Evolutionary conservation across 2,113 vertebrate genomes (phyloP).

Genomic region (Pao palembangensis): DNA sequence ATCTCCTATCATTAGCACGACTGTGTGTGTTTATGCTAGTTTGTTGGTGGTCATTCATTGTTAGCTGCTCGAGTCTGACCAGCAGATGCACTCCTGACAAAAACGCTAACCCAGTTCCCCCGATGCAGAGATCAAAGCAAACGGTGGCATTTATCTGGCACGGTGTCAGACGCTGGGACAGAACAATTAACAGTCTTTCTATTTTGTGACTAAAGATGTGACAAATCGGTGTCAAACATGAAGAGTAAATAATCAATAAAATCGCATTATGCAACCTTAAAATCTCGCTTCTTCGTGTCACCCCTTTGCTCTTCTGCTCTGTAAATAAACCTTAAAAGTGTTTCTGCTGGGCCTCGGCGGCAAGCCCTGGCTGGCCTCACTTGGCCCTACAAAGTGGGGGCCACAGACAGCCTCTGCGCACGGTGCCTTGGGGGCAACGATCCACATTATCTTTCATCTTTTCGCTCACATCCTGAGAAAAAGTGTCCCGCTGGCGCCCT

Average conservation of each 20-base stretch:
- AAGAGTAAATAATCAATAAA: too few species aligned
- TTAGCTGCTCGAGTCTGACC: conserved; percentile 13
- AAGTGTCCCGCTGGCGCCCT: not conserved
- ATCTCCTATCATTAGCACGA: not conserved
- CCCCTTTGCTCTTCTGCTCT: conserved; percentile 8
- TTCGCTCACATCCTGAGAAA: conserved; percentile 11
- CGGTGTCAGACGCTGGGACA: not conserved
- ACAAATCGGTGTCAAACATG: not conserved
- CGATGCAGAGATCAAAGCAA: conserved; percentile 6
- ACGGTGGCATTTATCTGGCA: conserved; percentile 5
- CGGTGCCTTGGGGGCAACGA: conserved; percentile 13
- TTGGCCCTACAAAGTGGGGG: conserved; percentile 14
- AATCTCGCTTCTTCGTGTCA: not conserved
- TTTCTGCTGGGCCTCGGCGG: conserved; percentile 1
- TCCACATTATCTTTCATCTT: conserved; percentile 30
- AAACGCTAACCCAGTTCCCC: conserved; percentile 5
- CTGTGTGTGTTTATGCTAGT: conserved; percentile 1
- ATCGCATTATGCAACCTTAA: not conserved
- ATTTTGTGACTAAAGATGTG: not conserved
- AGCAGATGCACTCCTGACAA: conserved; percentile 27
- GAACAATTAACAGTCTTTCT: not conserved
- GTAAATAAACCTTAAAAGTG: conserved; percentile 9
- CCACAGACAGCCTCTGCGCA: conserved; percentile 18
- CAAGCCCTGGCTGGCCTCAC: conserved; percentile 41
- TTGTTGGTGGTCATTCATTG: not conserved